These are phyloP conservation scores for Semnornis frantzii DNA, from an alignment of 2,113 vertebrate species.

Conservation along the genomic window DNA sequence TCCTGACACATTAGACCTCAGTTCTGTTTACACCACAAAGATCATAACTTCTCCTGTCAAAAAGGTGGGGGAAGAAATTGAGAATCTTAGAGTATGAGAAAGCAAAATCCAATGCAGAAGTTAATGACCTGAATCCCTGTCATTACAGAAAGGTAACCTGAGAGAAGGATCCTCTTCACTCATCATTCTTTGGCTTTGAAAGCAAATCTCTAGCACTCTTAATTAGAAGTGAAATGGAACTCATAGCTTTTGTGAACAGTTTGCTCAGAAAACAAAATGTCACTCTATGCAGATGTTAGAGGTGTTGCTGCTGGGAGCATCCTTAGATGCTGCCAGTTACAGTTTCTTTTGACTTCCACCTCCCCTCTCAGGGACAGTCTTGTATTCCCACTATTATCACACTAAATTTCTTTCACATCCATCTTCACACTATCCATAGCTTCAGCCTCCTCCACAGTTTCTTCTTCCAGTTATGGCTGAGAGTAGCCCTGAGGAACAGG, in stretches of 20 bases:
- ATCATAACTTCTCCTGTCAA: neutral
- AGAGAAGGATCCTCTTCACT: neutral
- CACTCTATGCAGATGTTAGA: neutral
- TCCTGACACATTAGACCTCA: neutral
- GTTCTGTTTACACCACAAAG: neutral
- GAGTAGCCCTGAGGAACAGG: too few species aligned
- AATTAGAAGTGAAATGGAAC: constrained; percentile 17
- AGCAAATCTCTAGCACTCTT: neutral
- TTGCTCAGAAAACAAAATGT: constrained; percentile 7
- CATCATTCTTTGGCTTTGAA: neutral
- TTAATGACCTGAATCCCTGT: constrained; percentile 25
- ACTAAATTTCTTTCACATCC: neutral
- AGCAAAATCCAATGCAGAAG: constrained; percentile 8
- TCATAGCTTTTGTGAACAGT: neutral
- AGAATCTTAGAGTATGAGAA: neutral
- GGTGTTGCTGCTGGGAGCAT: neutral
- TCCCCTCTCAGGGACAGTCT: neutral
- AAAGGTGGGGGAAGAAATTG: neutral
- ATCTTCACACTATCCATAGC: neutral
- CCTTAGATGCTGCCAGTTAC: neutral
- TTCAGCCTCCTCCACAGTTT: neutral
- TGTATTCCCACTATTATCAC: fast-evolving
- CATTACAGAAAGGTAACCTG: constrained; percentile 33
- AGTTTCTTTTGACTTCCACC: neutral
- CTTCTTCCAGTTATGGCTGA: neutral